Evolutionary conservation across 2,888 invertebrate species (phyloP), one percentile per base, ranked within the genome.

Genomic region (Cylindroiulus punctatus): DNA sequence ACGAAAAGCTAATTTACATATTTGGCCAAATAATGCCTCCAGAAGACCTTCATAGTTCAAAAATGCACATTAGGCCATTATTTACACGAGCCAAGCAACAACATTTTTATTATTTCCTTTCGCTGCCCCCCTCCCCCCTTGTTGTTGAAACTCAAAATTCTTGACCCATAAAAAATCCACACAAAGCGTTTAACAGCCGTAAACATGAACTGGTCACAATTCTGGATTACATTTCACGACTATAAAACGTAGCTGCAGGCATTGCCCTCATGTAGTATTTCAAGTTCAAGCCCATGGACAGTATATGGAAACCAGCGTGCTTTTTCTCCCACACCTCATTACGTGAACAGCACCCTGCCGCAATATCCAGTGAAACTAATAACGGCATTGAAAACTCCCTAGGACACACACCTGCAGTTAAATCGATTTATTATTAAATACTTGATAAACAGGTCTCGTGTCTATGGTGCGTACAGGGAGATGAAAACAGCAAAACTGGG

Each of bases 1-100:
- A 76, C 30, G 76, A 76, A 30, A 30, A 76, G 76, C 76, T 76
- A 76, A 76, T 76, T 76, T 76, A 30, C 76, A 76, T 76, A 76
- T 76, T 76, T 76, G 76, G 76, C 30, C 30, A 76, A 76, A 76
- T 76, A 30, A 76, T 76, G 76, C 76, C 76, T 30, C 76, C 76
- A 30, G 76, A 76, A 76, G 30, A 30, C 76, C 44, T 8, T 5
- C 12, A 12, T 44, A 76, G 76, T 30, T 76, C 22, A 76, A 26
- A 76, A 76, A 76, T 30, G 76, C 26, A 76, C 22, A 76, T 76
- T 76, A 76, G 76, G 30, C 76, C 30, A 76, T 76, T 76, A 76
- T 30, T 30, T 76, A 76, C 76, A 76, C 30, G 76, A 76, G 76
- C 76, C 14, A 76, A 1, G 30, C 12, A 76, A 65, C n/a, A 8